A percentile compares a stretch with the other conserved stretches of the same genome.
Evolutionary conservation across 2,113 vertebrate genomes (phyloP).

Genomic region (Petrocephalus zakoni): DNA sequence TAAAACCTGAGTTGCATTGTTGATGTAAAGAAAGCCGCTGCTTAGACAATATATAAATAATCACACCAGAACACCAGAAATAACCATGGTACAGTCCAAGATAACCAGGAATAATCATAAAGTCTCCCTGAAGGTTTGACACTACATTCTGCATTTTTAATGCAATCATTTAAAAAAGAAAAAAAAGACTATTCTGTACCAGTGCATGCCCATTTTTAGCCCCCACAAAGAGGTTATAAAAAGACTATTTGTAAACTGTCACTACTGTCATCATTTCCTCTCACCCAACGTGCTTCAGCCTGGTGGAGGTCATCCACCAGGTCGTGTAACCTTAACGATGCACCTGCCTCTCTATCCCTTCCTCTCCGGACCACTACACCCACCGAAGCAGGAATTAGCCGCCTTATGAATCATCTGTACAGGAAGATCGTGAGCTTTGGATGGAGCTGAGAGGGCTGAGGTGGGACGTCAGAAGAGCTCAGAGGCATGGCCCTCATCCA

Average conservation of each 20-base stretch:
- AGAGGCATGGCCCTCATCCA: slow-evolving; percentile 57
- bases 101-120: not conserved
- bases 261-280: not conserved
- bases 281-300: not conserved
- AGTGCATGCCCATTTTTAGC: not conserved
- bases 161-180: not conserved
- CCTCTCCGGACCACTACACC: not conserved
- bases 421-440: slow-evolving; percentile 37
- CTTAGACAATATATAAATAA: not conserved
- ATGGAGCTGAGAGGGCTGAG: slow-evolving; percentile 31
- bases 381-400: slow-evolving; percentile 37
- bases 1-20: not conserved
- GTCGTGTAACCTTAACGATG: not conserved
- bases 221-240: not conserved
- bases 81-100: not conserved
- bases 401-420: slow-evolving; percentile 38
- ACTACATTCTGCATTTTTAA: not conserved
- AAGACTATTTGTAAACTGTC: slow-evolving; percentile 7
- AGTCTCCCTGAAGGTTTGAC: not conserved
- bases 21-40: not conserved
- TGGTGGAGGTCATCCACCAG: not conserved
- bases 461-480: slow-evolving; percentile 45
- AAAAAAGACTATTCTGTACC: not conserved
- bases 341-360: not conserved
- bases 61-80: not conserved